Evolutionary conservation across 2,888 invertebrate genomes (phyloP).

Genomic region (Caenorhabditis sp.): DNA sequence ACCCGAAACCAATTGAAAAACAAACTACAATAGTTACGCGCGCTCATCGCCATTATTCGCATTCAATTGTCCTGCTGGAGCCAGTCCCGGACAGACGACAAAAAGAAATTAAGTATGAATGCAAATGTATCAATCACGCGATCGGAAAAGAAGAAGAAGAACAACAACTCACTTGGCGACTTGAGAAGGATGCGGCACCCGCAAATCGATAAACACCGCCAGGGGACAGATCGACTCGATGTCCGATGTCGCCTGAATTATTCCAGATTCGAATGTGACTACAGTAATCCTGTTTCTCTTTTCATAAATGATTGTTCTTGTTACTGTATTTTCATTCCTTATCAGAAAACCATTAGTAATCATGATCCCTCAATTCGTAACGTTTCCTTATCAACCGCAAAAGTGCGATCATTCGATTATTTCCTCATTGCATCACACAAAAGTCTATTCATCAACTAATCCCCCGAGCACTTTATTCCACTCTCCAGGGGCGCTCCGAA

Average conservation of each 20-base stretch:
- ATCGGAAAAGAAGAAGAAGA: slow-evolving; percentile 2
- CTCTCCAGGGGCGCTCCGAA: background rate
- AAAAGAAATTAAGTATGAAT: slow-evolving; percentile 7
- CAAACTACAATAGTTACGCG: slow-evolving; percentile 10
- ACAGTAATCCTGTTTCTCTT: too few relatives aligned
- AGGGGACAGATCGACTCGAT: slow-evolving; percentile 66
- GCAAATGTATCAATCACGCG: background rate
- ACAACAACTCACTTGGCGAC: slow-evolving; percentile 70
- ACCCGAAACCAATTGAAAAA: background rate
- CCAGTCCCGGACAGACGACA: too few relatives aligned
- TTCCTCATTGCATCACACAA: background rate
- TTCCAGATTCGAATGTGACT: too few relatives aligned
- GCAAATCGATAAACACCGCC: slow-evolving; percentile 72
- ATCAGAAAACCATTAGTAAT: too few relatives aligned
- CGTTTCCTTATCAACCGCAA: background rate
- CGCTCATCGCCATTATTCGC: background rate
- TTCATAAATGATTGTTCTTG: too few relatives aligned
- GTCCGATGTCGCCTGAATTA: slow-evolving; percentile 56
- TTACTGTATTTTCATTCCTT: too few relatives aligned
- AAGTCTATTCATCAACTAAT: slow-evolving; percentile 11
- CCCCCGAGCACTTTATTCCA: slow-evolving; percentile 2
- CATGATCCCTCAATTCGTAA: too few relatives aligned
- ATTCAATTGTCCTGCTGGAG: slow-evolving; percentile 9
- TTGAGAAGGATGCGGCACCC: slow-evolving; percentile 64
- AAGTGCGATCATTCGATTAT: background rate